Evolutionary conservation across 2,797 vertebrate genomes (phyloP).

Genomic region (Phyllotis vaccarum): DNA sequence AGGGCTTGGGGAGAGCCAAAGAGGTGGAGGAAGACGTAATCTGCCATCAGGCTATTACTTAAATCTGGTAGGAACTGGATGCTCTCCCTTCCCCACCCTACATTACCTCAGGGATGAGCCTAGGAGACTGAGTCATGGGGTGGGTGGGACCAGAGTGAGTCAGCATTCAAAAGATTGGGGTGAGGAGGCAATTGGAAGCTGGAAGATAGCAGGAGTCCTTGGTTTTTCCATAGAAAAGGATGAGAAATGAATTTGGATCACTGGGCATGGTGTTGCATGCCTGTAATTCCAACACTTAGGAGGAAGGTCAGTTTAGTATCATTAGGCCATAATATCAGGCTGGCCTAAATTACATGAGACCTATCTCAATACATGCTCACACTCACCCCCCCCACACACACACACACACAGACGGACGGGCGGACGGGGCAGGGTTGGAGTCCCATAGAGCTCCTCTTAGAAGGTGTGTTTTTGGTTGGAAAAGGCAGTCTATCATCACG

Average conservation of each 20-base stretch:
- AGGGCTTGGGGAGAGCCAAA: neutral
- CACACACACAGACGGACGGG: neutral
- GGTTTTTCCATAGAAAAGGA: neutral
- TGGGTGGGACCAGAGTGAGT: conserved; percentile 68
- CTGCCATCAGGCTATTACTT: conserved; percentile 28
- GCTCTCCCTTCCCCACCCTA: conserved; percentile 37
- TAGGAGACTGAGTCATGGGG: conserved; percentile 61
- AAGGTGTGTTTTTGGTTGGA: neutral
- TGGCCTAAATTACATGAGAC: neutral
- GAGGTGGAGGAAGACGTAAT: neutral
- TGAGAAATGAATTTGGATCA: neutral
- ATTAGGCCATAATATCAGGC: neutral
- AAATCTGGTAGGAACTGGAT: conserved; percentile 37
- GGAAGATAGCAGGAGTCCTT: neutral
- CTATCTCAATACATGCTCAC: neutral
- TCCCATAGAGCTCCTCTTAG: neutral
- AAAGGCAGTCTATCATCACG: neutral
- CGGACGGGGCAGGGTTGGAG: neutral
- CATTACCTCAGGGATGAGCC: conserved; percentile 11
- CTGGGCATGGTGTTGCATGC: neutral
- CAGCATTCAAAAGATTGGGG: conserved; percentile 39
- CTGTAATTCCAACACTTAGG: neutral
- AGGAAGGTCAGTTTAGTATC: too few relatives aligned
- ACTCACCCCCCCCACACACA: neutral
- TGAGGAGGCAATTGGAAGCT: neutral